Conservation (phyloP, 92 coral and sea anemone species). For the Galaxea fascicularis region DNA sequence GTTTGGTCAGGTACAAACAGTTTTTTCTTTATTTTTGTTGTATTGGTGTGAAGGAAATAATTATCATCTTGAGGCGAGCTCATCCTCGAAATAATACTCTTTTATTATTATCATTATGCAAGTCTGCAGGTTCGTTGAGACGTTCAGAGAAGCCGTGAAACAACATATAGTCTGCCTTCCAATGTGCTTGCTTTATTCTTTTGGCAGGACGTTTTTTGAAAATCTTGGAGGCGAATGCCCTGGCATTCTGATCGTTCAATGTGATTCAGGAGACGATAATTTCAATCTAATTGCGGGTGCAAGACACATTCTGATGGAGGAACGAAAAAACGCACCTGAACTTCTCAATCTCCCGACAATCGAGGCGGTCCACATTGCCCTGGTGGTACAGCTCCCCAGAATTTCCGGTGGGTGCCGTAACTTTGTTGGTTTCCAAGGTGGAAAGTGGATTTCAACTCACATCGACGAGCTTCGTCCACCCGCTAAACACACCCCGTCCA, state of each 20-base stretch:
- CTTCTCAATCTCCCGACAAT: constrained; percentile 33
- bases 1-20: constrained; percentile 43
- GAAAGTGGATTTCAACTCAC: constrained; percentile 79
- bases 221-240: constrained; percentile 22
- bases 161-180: no score
- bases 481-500: constrained; percentile 61
- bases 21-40: neutral
- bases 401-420: constrained; percentile 78
- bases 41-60: no score
- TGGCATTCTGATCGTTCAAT: constrained; percentile 88
- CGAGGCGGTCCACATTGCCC: constrained; percentile 62
- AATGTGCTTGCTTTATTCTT: no score
- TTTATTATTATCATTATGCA: no score
- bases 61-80: no score
- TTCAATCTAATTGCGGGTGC: constrained; percentile 87
- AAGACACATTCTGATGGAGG: constrained; percentile 80
- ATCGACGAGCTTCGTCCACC: constrained; percentile 85
- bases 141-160: no score
- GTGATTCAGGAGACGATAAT: constrained; percentile 82
- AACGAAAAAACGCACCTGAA: constrained; percentile 64
- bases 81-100: no score
- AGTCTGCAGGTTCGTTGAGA: no score
- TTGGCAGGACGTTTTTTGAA: constrained; percentile 31
- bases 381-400: constrained; percentile 81
- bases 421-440: constrained; percentile 89